phyloP scores from a whole-genome alignment of 1,140 invertebrate species.

The Drosophila subobscura region DNA sequence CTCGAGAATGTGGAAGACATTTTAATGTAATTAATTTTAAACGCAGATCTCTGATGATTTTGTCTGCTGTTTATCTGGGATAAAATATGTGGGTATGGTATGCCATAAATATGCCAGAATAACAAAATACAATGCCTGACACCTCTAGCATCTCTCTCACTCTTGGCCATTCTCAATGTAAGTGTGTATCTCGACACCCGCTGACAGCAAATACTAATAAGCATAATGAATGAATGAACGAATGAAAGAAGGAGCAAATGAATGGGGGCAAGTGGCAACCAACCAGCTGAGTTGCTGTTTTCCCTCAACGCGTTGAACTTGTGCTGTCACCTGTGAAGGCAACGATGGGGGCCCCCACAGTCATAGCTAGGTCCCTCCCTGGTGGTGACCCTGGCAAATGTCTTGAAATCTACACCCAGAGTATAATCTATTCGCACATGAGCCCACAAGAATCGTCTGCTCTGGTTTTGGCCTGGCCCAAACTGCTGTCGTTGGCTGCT shows the following conservation, averaged over 20 bases:
- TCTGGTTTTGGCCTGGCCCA: constrained; percentile 3
- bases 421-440: background rate
- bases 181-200: background rate
- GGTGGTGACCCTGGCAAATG: constrained; percentile 46
- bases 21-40: constrained; percentile 76
- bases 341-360: constrained; percentile 39
- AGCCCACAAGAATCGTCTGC: background rate
- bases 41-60: constrained; percentile 33
- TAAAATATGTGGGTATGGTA: constrained; percentile 8
- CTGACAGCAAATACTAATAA: constrained; percentile 75
- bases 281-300: constrained; percentile 73
- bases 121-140: constrained; percentile 54
- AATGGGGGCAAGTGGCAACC: constrained; percentile 12
- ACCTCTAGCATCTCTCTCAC: no score
- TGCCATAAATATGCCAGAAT: constrained; percentile 69
- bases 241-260: constrained; percentile 9
- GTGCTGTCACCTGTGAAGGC: constrained; percentile 80
- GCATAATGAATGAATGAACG: constrained; percentile 71
- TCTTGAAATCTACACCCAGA: constrained; percentile 69
- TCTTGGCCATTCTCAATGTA: no score
- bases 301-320: constrained; percentile 75
- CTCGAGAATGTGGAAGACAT: constrained; percentile 38
- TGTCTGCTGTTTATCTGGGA: constrained; percentile 10
- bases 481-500: constrained; percentile 49
- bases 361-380: background rate